These are phyloP conservation scores for Atherinosoma microstoma DNA, from an alignment of 2,797 vertebrate genomes.

Conservation along the genomic window DNA sequence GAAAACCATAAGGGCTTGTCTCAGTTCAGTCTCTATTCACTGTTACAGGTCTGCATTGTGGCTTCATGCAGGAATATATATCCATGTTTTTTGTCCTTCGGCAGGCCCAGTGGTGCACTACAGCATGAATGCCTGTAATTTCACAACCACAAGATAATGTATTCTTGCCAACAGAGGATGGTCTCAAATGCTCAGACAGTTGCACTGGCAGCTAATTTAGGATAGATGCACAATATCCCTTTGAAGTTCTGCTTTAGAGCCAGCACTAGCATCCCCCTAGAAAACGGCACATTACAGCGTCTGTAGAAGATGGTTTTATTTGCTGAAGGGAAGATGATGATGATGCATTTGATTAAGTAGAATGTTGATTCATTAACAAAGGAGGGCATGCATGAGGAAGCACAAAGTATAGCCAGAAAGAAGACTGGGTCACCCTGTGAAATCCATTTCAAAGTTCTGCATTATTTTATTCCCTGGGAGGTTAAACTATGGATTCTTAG, in stretches of 20 bases:
- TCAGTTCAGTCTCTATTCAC: conserved; percentile 43
- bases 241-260: conserved; percentile 71
- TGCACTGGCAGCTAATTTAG: conserved; percentile 74
- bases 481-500: conserved; percentile 7
- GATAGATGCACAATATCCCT: conserved; percentile 69
- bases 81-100: conserved; percentile 52
- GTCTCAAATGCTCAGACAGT: conserved; percentile 69
- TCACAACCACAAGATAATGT: conserved; percentile 70
- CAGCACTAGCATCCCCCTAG: conserved; percentile 27
- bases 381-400: conserved; percentile 30
- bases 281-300: conserved; percentile 54
- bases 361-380: conserved; percentile 58
- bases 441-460: conserved; percentile 34
- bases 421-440: conserved; percentile 42
- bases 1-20: conserved; percentile 65
- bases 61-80: conserved; percentile 36
- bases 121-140: conserved; percentile 69
- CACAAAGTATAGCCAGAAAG: conserved; percentile 33
- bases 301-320: conserved; percentile 47
- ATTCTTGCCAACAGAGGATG: conserved; percentile 72
- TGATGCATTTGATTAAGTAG: conserved; percentile 67
- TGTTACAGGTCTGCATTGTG: conserved; percentile 52
- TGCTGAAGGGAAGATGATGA: conserved; percentile 61
- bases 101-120: conserved; percentile 46
- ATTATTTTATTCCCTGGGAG: conserved; percentile 30